Evolutionary conservation across 2,888 invertebrate genomes (phyloP), one percentile per base, ranked within the genome.

Genomic region (Hirtodrosophila confusa): DNA sequence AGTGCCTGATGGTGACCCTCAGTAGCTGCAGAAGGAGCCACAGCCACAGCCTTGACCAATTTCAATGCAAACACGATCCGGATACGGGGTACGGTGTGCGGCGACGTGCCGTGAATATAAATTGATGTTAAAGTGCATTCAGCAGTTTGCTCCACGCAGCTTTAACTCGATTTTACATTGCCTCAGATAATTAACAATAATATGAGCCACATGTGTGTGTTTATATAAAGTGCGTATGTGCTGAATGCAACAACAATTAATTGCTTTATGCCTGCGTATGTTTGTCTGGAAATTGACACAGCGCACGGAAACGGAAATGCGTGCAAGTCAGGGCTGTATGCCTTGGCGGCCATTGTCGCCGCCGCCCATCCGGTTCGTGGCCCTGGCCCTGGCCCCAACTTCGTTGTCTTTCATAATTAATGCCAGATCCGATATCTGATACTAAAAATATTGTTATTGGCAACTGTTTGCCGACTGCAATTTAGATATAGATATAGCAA

Each of bases 131-230:
- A 80, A 78, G 67, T 68, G 69, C 70, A 69, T 79, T 85, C 69
- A 70, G 63, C 70, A 76, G 58, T 57, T 55, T 75, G 33, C 47
- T 31, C 24, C 57, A 44, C 44, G 40, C 44, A 41, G 45, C 45
- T 50, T 67, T 7, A 67, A 53, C 45, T 43, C 49, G n/a, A 33
- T 47, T 55, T 47, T 49, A 36, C 69, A 68, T 51, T 54, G 61
- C 75, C 80, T 66, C 80, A 68, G 84, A 84, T 80, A 84, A 80
- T 80, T 84, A 80, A 84, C 84, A 84, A 71, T 71, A 77, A 80
- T 77, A 70, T 58, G 58, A 64, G 35, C 48, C 37, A 62, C 53
- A 54, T 36, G 41, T 70, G 33, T 48, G 12, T 58, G 43, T 54
- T 9, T 43, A 6, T 27, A 27, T 27, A 27, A 4, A 27, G 24